phyloP scores from a whole-genome alignment of 1,140 invertebrate genomes.

The Zelostemma sp. region DNA sequence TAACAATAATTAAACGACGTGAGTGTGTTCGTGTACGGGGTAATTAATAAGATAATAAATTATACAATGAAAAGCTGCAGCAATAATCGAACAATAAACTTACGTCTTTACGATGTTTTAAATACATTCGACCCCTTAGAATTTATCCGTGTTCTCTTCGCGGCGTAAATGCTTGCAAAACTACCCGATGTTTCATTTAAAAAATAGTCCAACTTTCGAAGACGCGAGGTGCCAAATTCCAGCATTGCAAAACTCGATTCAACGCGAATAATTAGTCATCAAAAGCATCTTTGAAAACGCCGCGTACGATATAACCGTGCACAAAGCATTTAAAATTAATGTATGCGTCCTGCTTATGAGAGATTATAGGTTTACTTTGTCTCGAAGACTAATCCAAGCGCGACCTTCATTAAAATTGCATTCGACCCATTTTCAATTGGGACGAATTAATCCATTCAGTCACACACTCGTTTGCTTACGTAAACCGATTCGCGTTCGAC shows the following conservation, averaged over 20 bases:
- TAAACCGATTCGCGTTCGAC: constrained; percentile 39
- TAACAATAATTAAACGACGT: neutral
- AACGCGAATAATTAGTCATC: constrained; percentile 15
- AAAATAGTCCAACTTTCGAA: too few relatives aligned
- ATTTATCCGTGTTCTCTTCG: neutral
- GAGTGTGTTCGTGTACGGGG: constrained; percentile 18
- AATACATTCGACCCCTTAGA: neutral
- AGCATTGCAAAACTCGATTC: too few relatives aligned
- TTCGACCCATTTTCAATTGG: constrained; percentile 47
- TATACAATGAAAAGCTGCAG: constrained; percentile 47
- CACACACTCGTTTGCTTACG: constrained; percentile 41
- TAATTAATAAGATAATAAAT: constrained; percentile 48
- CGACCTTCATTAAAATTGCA: constrained; percentile 51
- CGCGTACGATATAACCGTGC: neutral
- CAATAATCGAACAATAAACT: constrained; percentile 47
- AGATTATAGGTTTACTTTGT: constrained; percentile 45
- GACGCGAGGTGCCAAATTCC: too few relatives aligned
- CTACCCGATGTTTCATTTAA: too few relatives aligned
- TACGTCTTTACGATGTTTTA: constrained; percentile 13
- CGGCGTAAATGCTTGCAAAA: neutral
- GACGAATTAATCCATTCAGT: constrained; percentile 33
- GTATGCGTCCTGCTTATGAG: constrained; percentile 40
- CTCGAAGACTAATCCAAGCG: constrained; percentile 47
- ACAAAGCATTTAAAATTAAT: constrained; percentile 28
- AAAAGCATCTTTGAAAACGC: neutral